A percentile compares a stretch with the other conserved stretches of the same genome.
These are phyloP conservation scores for Triplophysa siluroides DNA, from an alignment of 2,113 vertebrate genomes.

Conservation along the genomic window DNA sequence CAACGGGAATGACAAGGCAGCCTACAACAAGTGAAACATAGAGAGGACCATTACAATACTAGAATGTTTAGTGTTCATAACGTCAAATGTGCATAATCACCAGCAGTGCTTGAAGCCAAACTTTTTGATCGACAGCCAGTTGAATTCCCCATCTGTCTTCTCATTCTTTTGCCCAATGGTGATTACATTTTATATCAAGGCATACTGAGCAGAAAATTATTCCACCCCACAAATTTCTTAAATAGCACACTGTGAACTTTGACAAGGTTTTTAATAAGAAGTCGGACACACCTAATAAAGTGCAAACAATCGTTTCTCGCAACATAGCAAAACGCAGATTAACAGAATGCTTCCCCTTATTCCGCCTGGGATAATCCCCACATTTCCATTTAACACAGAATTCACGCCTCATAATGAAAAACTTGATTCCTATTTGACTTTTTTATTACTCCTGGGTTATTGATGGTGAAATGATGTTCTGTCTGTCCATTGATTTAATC, in stretches of 20 bases:
- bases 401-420: conserved; percentile 43
- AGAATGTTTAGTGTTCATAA: not conserved
- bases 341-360: conserved; percentile 1
- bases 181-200: conserved; percentile 29
- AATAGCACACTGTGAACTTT: not conserved
- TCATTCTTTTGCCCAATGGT: not conserved
- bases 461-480: conserved; percentile 35
- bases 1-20: too few relatives aligned
- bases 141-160: not conserved
- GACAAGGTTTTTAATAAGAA: conserved; percentile 16
- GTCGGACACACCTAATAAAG: not conserved
- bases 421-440: conserved; percentile 20
- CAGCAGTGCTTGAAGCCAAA: not conserved
- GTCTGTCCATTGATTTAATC: conserved; percentile 48
- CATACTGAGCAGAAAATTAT: conserved; percentile 7
- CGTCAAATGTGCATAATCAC: not conserved
- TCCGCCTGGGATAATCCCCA: conserved; percentile 36
- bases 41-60: too few relatives aligned
- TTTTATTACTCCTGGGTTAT: conserved; percentile 37
- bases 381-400: conserved; percentile 32
- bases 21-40: too few relatives aligned
- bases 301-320: conserved; percentile 14
- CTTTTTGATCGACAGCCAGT: not conserved
- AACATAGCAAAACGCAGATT: conserved; percentile 19
- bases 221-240: not conserved